These are phyloP conservation scores for Pandemis heparana DNA, from an alignment of 2,888 invertebrate species.

Conservation along the genomic window DNA sequence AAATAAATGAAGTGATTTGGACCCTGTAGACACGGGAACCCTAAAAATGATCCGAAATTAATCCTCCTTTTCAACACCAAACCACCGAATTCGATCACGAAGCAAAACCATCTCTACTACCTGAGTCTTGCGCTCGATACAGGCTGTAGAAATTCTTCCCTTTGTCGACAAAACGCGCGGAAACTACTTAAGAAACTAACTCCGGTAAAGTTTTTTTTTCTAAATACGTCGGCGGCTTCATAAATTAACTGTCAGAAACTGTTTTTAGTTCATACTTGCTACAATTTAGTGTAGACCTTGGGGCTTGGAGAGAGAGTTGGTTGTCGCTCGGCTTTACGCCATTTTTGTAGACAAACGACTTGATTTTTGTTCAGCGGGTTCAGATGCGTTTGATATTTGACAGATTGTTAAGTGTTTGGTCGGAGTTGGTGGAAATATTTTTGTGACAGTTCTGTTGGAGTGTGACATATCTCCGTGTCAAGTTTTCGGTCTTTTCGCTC, in stretches of 20 bases:
- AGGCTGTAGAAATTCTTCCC: neutral
- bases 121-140: neutral
- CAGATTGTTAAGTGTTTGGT: slow-evolving; percentile 35
- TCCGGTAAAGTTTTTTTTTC: slow-evolving; percentile 33
- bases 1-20: no score
- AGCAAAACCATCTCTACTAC: slow-evolving; percentile 18
- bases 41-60: slow-evolving; percentile 20
- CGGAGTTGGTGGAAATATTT: slow-evolving; percentile 23
- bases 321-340: neutral
- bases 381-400: slow-evolving; percentile 34
- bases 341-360: neutral
- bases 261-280: slow-evolving; percentile 22
- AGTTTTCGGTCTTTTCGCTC: neutral
- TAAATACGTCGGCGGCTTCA: slow-evolving; percentile 40
- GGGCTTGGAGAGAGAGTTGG: slow-evolving; percentile 1
- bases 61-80: slow-evolving; percentile 31
- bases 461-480: slow-evolving; percentile 14
- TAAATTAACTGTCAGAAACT: slow-evolving; percentile 41
- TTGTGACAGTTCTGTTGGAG: slow-evolving; percentile 24
- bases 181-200: slow-evolving; percentile 39
- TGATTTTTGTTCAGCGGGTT: slow-evolving; percentile 3
- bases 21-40: no score
- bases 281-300: slow-evolving; percentile 4
- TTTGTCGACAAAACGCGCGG: slow-evolving; percentile 34
- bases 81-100: neutral